Base-by-base conservation (phyloP, 2,113 vertebrate species). In the Rynchops niger region DNA sequence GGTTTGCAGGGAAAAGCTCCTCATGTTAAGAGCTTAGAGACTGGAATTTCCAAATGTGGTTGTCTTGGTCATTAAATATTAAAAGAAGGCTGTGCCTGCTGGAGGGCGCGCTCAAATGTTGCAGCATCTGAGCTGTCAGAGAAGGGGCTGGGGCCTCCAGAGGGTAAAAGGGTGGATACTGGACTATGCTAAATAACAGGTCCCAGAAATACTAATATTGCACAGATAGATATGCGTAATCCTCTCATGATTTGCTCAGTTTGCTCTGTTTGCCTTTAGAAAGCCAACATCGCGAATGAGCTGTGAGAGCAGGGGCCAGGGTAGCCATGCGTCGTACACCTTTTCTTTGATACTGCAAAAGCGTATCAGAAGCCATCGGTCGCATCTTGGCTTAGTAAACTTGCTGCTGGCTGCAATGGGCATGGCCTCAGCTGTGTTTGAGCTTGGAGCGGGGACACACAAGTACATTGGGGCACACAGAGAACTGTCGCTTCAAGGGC, bases 41-140 rank as follows among this genome's bases (percentile, higher is more conserved):
- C 42, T 81, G 55, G 66, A 82, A 80, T 93, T 91, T 96, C 91
- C 81, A 71, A 47, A 58, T 21, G 32, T 52, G 42, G 42, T 76
- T 78, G 43, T 80, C 77, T 89, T 72, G 59, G 22, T 90, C 90
- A 73, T 96, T 85, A 95, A 94, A 95, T 93, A 93, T 93, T 91
- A 82, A 90, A 77, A 11, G 8, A 29, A 82, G 38, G 69, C 77
- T 69, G 61, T 67, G 80, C 45, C 74, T 94, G 79, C 84, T 91
- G 69, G 74, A 79, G 85, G 61, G 53, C 76, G 87, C 62, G 21
- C 84, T 58, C 86, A 71, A 15, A 34, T 29, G 14, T 1, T 36
- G 67, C 72, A 72, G 49, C 45, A 19, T 80, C 40, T 49, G 74
- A 92, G 83, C 55, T 19, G 10, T 27, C 43, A 61, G 73, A 76